A percentile compares a stretch with the other conserved stretches of the same genome.
phyloP scores from a whole-genome alignment of 2,113 vertebrate genomes.

The Aix galericulata region DNA sequence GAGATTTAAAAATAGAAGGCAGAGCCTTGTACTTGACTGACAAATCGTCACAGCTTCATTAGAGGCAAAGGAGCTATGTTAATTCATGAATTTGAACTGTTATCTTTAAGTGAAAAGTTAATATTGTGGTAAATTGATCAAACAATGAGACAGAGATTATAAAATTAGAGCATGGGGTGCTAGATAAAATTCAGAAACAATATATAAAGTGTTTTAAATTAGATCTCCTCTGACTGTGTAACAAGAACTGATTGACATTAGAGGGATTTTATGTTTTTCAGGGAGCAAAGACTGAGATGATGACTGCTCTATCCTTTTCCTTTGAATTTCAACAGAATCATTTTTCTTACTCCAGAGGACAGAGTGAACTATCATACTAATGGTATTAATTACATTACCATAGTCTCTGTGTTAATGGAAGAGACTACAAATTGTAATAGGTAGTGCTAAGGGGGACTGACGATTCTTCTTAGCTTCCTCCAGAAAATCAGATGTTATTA shows the following conservation, averaged over 20 bases:
- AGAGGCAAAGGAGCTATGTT: not conserved
- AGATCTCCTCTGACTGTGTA: not conserved
- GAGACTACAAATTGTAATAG: not conserved
- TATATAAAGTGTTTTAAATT: not conserved
- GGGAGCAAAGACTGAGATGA: not conserved
- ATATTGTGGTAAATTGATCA: not conserved
- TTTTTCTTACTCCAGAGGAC: not conserved
- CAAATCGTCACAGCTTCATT: not conserved
- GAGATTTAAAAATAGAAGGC: not conserved
- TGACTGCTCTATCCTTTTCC: not conserved
- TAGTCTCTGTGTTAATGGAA: not conserved
- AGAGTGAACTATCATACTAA: not conserved
- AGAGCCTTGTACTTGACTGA: not conserved
- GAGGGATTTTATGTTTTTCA: not conserved
- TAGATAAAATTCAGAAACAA: not conserved
- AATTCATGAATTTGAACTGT: not conserved
- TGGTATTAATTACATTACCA: not conserved
- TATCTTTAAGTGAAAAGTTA: not conserved
- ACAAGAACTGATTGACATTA: not conserved
- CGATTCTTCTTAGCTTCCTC: not conserved
- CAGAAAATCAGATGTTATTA: not conserved
- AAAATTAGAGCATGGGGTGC: not conserved
- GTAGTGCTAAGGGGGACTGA: not conserved
- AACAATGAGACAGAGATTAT: not conserved
- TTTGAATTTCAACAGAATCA: not conserved